phyloP scores from a whole-genome alignment of 2,888 invertebrate species.

The Noctua janthe region DNA sequence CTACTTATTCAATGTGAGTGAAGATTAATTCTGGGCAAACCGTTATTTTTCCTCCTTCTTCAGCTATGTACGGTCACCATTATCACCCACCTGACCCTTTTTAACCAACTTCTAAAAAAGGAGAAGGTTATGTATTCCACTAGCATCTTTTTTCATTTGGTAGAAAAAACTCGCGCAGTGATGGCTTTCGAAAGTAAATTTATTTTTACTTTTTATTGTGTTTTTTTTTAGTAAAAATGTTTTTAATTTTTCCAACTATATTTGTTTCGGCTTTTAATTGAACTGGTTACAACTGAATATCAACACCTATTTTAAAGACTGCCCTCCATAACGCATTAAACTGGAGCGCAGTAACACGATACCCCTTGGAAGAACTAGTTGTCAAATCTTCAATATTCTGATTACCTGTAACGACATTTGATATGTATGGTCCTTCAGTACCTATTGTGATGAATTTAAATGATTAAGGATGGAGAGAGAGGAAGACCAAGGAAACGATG shows the following conservation, averaged over 20 bases:
- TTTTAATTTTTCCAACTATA: too few species aligned
- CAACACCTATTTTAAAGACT: neutral
- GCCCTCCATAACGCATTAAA: neutral
- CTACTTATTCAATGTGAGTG: neutral
- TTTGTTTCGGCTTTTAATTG: too few species aligned
- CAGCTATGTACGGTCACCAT: neutral
- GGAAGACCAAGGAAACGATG: neutral
- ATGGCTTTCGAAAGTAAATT: too few species aligned
- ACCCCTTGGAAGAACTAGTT: neutral
- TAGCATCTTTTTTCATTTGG: too few species aligned
- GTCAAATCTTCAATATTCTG: neutral
- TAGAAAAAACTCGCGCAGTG: too few species aligned
- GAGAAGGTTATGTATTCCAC: too few species aligned
- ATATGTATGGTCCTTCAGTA: neutral
- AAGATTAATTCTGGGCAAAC: neutral
- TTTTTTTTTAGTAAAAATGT: too few species aligned
- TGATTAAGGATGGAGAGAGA: neutral
- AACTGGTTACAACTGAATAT: neutral
- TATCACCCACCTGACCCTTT: too few species aligned
- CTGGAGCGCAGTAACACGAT: neutral
- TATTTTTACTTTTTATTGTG: too few species aligned
- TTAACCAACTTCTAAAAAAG: too few species aligned
- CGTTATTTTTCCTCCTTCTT: neutral
- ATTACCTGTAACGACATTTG: neutral
- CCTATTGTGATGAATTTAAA: neutral